phyloP scores from a whole-genome alignment of 1,140 invertebrate species.

The Phymastichus coffea region DNA sequence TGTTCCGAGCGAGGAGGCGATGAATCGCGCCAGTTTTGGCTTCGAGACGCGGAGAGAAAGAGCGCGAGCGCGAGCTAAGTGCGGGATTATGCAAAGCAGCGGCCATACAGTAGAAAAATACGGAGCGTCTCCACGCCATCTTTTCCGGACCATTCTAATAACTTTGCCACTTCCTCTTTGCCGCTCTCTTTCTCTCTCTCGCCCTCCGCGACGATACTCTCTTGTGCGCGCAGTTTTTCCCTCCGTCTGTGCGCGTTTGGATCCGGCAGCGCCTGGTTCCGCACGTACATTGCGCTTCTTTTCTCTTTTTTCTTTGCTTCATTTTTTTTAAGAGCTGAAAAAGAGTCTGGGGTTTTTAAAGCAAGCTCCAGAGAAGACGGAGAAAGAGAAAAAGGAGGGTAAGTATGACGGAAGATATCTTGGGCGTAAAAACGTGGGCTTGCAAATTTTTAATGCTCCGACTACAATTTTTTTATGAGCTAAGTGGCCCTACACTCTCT shows the following conservation, averaged over 20 bases:
- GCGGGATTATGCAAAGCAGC: constrained; percentile 59
- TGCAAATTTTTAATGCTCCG: constrained; percentile 16
- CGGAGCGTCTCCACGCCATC: constrained; percentile 59
- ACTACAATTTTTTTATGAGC: background rate
- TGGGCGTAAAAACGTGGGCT: constrained; percentile 15
- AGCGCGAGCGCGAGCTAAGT: constrained; percentile 51
- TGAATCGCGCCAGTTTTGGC: constrained; percentile 23
- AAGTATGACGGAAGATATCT: too few species aligned
- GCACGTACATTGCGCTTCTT: background rate
- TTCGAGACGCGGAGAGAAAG: constrained; percentile 13
- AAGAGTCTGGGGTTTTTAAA: background rate
- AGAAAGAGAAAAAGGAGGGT: background rate
- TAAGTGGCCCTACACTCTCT: background rate
- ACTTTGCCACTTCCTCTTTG: constrained; percentile 49
- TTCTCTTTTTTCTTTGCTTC: background rate
- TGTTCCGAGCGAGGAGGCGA: background rate
- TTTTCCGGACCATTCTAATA: constrained; percentile 61
- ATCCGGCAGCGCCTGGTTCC: background rate
- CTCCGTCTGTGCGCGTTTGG: background rate
- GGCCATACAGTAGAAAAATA: constrained; percentile 61
- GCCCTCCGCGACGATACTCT: constrained; percentile 7
- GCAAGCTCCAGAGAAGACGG: background rate
- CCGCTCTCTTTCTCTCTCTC: constrained; percentile 35
- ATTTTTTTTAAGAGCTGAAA: background rate
- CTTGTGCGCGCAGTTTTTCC: background rate